Conservation (phyloP, 2,888 invertebrate genomes). For the Aspidapion aeneum region DNA sequence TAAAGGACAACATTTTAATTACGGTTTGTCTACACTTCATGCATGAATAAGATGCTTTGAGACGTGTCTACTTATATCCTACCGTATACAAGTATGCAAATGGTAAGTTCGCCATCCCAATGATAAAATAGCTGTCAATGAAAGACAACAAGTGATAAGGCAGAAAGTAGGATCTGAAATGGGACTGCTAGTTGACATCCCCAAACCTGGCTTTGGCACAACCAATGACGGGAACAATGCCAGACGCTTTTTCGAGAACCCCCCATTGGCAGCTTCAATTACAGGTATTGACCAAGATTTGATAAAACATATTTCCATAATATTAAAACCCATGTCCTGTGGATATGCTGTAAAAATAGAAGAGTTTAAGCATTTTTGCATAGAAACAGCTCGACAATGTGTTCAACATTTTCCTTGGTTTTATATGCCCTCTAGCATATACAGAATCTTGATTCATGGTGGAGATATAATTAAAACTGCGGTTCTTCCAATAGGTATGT, state of each 20-base stretch:
- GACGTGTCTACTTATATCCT: background rate
- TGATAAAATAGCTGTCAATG: background rate
- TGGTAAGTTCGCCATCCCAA: background rate
- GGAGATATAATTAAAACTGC: slow-evolving; percentile 23
- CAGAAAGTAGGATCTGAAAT: background rate
- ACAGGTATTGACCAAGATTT: background rate
- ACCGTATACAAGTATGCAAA: background rate
- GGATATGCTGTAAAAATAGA: slow-evolving; percentile 22
- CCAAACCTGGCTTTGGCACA: background rate
- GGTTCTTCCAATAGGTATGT: slow-evolving; percentile 23
- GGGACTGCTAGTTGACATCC: background rate
- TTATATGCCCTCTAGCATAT: slow-evolving; percentile 24
- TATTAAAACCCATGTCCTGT: slow-evolving; percentile 20
- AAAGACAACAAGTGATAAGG: background rate
- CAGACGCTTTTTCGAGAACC: background rate
- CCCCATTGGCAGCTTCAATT: background rate
- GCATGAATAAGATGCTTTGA: background rate
- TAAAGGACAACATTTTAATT: background rate
- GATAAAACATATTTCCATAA: background rate
- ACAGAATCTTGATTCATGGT: slow-evolving; percentile 27
- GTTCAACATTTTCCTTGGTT: slow-evolving; percentile 26
- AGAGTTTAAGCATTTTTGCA: slow-evolving; percentile 17
- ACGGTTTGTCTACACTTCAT: background rate
- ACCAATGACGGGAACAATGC: background rate
- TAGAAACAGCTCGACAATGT: slow-evolving; percentile 16